Evolutionary conservation across 2,888 invertebrate genomes (phyloP), one percentile per base, ranked within the genome.

Genomic region (Clunio marinus): DNA sequence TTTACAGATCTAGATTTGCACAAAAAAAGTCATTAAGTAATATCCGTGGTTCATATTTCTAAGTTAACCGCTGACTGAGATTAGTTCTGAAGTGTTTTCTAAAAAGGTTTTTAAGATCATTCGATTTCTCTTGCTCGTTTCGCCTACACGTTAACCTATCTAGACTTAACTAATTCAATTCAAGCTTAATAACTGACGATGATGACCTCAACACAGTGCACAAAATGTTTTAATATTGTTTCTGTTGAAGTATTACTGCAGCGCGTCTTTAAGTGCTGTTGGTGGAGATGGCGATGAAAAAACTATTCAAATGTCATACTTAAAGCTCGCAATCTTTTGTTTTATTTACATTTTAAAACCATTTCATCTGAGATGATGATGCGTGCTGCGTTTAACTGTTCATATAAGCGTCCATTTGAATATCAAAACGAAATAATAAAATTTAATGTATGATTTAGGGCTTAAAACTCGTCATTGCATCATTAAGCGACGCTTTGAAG

Each of bases 321-420:
- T 59, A 15, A 17, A 25, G 20, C 59, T 59, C 27, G 59, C 24
- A 24, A 32, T 32, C 32, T 15, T 59, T 59, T 59, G 35, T 59
- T 35, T 35, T 63, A 63, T 63, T 59, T 63, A 45, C 63, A 63
- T 63, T 41, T 24, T 45, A 63, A 37, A 24, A 25, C 17, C 35
- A 41, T 63, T 63, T n/a, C n/a, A n/a, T n/a, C n/a, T n/a, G n/a
- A n/a, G n/a, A n/a, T n/a, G n/a, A n/a, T n/a, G n/a, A n/a, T n/a
- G n/a, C n/a, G n/a, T n/a, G n/a, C n/a, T n/a, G n/a, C n/a, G n/a
- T n/a, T n/a, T n/a, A n/a, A n/a, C n/a, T n/a, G n/a, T n/a, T n/a
- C n/a, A n/a, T n/a, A n/a, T n/a, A n/a, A n/a, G n/a, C n/a, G n/a
- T n/a, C n/a, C n/a, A n/a, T n/a, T n/a, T n/a, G n/a, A n/a, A n/a